phyloP scores from a whole-genome alignment of 2,113 vertebrate species.

The Chrysemys picta region DNA sequence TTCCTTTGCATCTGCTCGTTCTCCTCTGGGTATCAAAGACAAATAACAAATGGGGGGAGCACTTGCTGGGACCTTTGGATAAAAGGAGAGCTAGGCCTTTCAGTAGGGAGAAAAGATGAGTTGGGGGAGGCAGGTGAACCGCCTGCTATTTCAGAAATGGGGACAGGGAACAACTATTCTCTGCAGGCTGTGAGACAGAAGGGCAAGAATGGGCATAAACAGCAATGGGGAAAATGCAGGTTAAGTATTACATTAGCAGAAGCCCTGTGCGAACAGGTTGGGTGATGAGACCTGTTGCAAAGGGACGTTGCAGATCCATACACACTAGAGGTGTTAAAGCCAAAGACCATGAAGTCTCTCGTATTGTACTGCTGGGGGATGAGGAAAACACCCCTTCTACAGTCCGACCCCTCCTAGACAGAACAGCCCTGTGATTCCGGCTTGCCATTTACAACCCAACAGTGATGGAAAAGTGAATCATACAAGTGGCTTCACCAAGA shows the following conservation, averaged over 20 bases:
- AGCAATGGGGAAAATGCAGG: not conserved
- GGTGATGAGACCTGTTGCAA: not conserved
- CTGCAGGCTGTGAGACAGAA: not conserved
- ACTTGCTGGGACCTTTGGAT: constrained; percentile 14
- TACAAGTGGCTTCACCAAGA: not conserved
- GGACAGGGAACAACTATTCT: not conserved
- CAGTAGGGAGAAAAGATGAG: not conserved
- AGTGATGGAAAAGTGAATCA: not conserved
- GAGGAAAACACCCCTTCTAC: not conserved
- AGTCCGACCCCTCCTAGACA: not conserved
- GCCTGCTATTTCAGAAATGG: not conserved
- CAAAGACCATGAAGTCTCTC: fast-evolving
- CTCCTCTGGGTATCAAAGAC: constrained; percentile 47
- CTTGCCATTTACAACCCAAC: fast-evolving
- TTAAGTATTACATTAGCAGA: not conserved
- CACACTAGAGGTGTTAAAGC: not conserved
- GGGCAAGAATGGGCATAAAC: not conserved
- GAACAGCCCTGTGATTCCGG: not conserved
- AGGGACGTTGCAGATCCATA: not conserved
- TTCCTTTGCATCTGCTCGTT: constrained; percentile 46
- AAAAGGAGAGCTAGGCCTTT: constrained; percentile 10
- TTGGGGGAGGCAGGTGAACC: not conserved
- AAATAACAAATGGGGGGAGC: not conserved
- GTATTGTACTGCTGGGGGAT: not conserved
- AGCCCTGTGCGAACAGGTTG: not conserved